phyloP scores from a whole-genome alignment of 2,888 invertebrate genomes.

The Cosmorhoe ocellata region DNA sequence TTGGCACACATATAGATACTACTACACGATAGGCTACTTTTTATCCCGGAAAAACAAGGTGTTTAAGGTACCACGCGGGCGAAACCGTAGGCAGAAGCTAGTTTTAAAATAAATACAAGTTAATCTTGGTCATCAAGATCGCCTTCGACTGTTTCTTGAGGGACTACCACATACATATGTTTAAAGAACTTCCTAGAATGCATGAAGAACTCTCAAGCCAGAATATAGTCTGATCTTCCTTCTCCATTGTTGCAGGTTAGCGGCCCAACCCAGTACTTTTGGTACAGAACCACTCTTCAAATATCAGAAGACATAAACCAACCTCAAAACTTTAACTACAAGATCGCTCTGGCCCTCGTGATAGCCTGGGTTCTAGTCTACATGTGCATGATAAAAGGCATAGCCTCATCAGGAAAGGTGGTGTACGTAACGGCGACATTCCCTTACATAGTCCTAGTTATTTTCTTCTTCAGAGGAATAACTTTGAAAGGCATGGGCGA shows the following conservation, averaged over 20 bases:
- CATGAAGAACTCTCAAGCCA: too few species aligned
- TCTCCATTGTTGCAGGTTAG: conserved; percentile 84
- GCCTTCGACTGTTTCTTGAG: too few species aligned
- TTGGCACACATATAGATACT: too few species aligned
- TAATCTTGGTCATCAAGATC: too few species aligned
- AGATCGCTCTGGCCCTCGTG: conserved; percentile 92
- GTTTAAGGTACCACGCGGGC: too few species aligned
- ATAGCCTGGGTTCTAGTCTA: conserved; percentile 97
- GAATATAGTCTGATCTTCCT: too few species aligned
- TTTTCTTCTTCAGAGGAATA: conserved; percentile 97
- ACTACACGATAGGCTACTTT: too few species aligned
- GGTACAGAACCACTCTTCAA: conserved; percentile 96
- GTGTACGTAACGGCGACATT: conserved; percentile 98
- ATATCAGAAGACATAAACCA: conserved; percentile 94
- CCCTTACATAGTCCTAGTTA: conserved; percentile 96
- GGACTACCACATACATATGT: too few species aligned
- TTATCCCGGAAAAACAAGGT: too few species aligned
- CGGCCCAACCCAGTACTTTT: conserved; percentile 96
- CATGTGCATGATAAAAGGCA: conserved; percentile 98
- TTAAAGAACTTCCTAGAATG: too few species aligned
- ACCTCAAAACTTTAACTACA: conserved; percentile 94
- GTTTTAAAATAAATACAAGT: too few species aligned
- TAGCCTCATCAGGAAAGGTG: conserved; percentile 97
- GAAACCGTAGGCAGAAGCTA: too few species aligned
- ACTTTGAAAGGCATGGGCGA: conserved; percentile 93